Conservation (phyloP, 23 tunicate genomes). For the Diplosoma virens region DNA sequence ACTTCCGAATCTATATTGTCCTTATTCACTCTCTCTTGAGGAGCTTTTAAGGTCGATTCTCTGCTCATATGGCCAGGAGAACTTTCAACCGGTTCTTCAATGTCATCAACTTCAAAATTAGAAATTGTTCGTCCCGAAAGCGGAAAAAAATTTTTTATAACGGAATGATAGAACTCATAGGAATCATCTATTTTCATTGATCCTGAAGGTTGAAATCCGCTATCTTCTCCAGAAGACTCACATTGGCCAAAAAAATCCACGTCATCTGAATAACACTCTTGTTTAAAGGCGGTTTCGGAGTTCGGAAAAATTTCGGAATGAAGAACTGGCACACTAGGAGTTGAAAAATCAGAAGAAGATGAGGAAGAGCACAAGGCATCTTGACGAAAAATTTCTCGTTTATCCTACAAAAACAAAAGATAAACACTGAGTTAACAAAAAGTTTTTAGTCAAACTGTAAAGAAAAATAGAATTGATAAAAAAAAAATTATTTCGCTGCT, state of each 20-base stretch:
- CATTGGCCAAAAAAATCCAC: background rate
- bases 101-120: background rate
- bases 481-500: no score
- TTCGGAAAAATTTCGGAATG: background rate
- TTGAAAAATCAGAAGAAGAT: background rate
- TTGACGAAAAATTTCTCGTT: background rate
- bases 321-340: background rate
- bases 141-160: background rate
- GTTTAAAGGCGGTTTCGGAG: background rate
- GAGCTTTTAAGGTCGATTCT: background rate
- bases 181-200: background rate
- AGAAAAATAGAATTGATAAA: no score
- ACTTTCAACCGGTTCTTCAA: background rate
- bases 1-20: constrained; percentile 47
- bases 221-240: constrained; percentile 36
- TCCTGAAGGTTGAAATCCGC: constrained; percentile 36
- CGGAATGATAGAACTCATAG: constrained; percentile 8
- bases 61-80: background rate
- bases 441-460: no score
- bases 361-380: background rate
- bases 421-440: no score
- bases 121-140: background rate
- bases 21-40: background rate
- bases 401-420: background rate
- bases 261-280: background rate